Conservation (phyloP, 2,113 vertebrate species). For the Dipodomys stephensi region DNA sequence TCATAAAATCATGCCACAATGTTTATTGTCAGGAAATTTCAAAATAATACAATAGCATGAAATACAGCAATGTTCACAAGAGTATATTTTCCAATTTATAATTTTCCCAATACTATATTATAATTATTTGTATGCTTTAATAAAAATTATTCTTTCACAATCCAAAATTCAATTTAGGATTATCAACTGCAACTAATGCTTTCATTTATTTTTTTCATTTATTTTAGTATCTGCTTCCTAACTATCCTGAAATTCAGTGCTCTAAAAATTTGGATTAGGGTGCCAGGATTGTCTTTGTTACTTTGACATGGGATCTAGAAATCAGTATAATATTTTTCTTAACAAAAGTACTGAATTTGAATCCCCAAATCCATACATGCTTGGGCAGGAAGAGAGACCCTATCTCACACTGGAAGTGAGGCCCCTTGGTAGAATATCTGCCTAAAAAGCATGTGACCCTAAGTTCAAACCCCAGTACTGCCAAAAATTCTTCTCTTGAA, state of each 20-base stretch:
- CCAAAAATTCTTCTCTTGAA: no score
- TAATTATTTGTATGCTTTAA: not conserved
- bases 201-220: not conserved
- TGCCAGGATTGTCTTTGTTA: not conserved
- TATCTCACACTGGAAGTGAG: no score
- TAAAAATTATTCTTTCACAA: constrained; percentile 6
- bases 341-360: constrained; percentile 23
- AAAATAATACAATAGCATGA: not conserved
- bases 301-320: not conserved
- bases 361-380: not conserved
- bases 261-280: not conserved
- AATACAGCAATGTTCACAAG: not conserved
- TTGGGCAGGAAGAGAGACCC: no score
- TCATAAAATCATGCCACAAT: not conserved
- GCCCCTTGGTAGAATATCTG: no score
- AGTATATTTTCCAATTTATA: not conserved
- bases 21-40: constrained; percentile 33
- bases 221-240: not conserved
- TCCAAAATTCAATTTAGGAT: not conserved
- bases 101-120: not conserved
- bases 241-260: constrained; percentile 32
- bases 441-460: no score
- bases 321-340: not conserved
- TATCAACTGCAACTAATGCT: not conserved
- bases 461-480: no score